Conservation (phyloP, 2,888 invertebrate species). For the Ferdinandea cuprea region DNA sequence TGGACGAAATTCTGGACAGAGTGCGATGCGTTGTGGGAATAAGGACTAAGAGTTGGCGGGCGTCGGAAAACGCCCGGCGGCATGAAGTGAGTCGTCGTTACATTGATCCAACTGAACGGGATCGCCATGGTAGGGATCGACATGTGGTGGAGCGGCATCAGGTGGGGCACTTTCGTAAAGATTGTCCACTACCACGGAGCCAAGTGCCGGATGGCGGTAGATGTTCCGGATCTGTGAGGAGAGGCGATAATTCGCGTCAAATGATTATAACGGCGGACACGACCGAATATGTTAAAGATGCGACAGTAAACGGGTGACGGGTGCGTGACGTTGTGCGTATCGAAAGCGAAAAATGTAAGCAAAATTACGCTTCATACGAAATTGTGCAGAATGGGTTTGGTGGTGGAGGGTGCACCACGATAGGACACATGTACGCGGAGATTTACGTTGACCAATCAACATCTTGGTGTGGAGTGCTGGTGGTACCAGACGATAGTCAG, state of each 20-base stretch:
- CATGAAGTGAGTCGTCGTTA: not conserved
- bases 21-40: not conserved
- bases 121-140: no score
- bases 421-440: constrained; percentile 12
- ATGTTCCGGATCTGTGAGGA: not conserved
- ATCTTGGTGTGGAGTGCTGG: constrained; percentile 18
- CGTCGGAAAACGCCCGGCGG: not conserved
- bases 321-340: constrained; percentile 7
- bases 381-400: constrained; percentile 26
- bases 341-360: not conserved
- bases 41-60: not conserved
- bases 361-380: not conserved
- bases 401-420: constrained; percentile 7
- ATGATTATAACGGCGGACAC: constrained; percentile 1
- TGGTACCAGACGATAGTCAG: constrained; percentile 18
- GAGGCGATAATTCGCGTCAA: not conserved
- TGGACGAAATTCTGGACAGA: not conserved
- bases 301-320: constrained; percentile 25
- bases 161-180: constrained; percentile 11
- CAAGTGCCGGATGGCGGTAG: not conserved
- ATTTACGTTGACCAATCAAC: constrained; percentile 9
- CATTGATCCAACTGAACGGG: not conserved
- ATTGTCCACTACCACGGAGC: not conserved
- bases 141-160: no score
- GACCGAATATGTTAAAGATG: not conserved